Base-by-base conservation (phyloP, 1,140 invertebrate species). In the Aphelenchoides besseyi region DNA sequence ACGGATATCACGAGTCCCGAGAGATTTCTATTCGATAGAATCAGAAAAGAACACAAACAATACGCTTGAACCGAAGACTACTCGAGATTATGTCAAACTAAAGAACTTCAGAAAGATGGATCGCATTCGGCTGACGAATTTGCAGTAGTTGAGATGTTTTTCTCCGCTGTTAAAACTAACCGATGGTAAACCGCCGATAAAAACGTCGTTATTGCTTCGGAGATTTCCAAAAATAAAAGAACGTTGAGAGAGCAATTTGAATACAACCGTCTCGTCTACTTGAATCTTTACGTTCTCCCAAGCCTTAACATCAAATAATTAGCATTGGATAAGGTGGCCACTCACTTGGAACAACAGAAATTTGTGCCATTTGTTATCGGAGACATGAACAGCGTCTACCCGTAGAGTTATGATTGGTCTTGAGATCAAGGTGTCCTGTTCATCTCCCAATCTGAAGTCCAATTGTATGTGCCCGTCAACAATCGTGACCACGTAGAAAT, bases 401-500 rank as follows among this genome's bases (percentile, higher is more conserved):
- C 74, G 68, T 30, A 84, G 71, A 1, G 70, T 76, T 41, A 70
- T 79, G 9, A 82, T 74, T 18, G 76, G 77, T 33, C 81, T 64
- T 59, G 73, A 71, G 3, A 73, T 70, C 1, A 89, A 89, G 55
- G 90, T 89, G 72, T 89, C 89, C 78, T 91, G 90, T 0, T 89
- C 88, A 12, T 90, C 90, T 83, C 95, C 93, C 9, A 95, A 91
- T 1, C 89, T 89, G 85, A 92, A 93, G 72, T 93, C 87, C 73
- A 95, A 85, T 59, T 93, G 87, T n/a, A 96, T 86, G 0, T 90
- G 90, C 26, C 93, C 92, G 82, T 94, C 92, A 2, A 96, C 91
- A 16, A 98, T 87, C 83, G 95, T 96, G 61, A 97, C 85, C 86
- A 95, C 93, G 85, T 97, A 93, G 86, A 96, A 97, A 85, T 96